phyloP scores from a whole-genome alignment of 1,140 invertebrate species.

The Microplitis mediator region DNA sequence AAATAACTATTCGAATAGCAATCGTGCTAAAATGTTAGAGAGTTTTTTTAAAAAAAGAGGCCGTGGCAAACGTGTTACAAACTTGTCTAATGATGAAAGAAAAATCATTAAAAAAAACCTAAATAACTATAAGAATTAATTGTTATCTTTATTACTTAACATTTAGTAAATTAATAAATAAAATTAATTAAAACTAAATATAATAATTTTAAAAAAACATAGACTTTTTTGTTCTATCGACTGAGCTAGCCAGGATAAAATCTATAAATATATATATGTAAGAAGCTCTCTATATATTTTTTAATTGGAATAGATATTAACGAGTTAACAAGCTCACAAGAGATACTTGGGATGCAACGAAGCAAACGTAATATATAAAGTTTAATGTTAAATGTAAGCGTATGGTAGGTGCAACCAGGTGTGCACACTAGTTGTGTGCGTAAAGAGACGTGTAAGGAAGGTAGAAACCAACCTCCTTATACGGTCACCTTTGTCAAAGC shows the following conservation, averaged over 20 bases:
- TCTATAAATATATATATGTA: conserved; percentile 2
- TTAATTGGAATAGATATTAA: conserved; percentile 12
- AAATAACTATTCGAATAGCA: conserved; percentile 3
- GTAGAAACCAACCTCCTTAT: conserved; percentile 38
- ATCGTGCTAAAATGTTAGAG: conserved; percentile 1
- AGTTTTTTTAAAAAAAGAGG: not conserved
- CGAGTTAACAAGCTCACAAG: conserved; percentile 13
- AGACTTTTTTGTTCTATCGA: not conserved
- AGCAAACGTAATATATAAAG: not conserved
- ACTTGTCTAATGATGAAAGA: not conserved
- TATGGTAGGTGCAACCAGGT: conserved; percentile 21
- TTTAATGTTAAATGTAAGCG: not conserved
- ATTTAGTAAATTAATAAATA: no score
- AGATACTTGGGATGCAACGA: not conserved
- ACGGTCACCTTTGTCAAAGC: conserved; percentile 44
- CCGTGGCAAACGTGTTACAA: conserved; percentile 1
- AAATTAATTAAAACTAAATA: no score
- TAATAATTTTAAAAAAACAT: no score
- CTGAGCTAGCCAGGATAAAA: not conserved
- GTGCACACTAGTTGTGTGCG: conserved; percentile 15
- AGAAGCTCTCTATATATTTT: not conserved
- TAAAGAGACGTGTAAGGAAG: conserved; percentile 34
- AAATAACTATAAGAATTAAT: no score
- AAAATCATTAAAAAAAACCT: not conserved
- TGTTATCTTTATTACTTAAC: no score